Conservation (phyloP, 2,113 vertebrate species). For the Calidris pugnax region DNA sequence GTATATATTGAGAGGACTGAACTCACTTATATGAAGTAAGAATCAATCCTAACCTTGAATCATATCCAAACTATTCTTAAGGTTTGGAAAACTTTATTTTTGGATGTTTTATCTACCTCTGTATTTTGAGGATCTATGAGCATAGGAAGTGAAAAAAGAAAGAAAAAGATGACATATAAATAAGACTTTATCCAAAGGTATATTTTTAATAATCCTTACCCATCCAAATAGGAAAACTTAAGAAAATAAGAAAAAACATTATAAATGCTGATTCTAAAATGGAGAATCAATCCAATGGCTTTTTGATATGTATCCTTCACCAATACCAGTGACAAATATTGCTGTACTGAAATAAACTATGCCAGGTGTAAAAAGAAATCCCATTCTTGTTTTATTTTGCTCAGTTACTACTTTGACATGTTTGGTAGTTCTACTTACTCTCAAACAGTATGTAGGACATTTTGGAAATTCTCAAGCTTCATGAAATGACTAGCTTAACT, state of each 20-base stretch:
- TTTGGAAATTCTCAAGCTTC: not conserved
- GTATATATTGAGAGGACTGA: not conserved
- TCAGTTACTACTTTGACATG: not conserved
- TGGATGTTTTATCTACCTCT: not conserved
- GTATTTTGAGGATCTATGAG: not conserved
- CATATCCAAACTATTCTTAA: not conserved
- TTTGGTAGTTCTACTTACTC: not conserved
- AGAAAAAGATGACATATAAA: rapidly evolving
- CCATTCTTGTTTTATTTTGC: not conserved
- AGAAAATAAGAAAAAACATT: not conserved
- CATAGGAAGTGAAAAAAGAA: not conserved
- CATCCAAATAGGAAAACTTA: not conserved
- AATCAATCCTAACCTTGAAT: not conserved
- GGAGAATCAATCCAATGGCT: not conserved
- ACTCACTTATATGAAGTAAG: constrained; percentile 1
- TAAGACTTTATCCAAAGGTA: not conserved
- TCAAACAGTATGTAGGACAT: not conserved
- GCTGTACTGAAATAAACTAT: not conserved
- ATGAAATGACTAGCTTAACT: not conserved
- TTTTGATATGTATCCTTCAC: not conserved
- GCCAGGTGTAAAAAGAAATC: not conserved
- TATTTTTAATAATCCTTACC: not conserved
- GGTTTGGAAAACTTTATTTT: not conserved
- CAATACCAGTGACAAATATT: not conserved
- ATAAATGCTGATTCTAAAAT: not conserved